Conservation (phyloP, 2,797 vertebrate species). For the Scolopax bukidnonensis region DNA sequence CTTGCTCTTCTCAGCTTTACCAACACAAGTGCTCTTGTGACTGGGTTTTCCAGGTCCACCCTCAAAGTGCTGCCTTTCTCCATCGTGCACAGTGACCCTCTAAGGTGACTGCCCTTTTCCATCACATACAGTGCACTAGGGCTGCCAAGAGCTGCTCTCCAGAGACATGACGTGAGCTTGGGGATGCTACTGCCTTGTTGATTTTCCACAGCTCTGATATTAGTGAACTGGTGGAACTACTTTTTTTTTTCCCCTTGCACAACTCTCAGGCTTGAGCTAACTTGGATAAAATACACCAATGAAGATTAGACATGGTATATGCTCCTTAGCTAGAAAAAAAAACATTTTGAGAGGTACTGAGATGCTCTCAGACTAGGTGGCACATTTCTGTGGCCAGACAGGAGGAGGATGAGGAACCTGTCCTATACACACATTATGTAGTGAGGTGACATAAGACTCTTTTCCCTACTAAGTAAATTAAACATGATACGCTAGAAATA, state of each 20-base stretch:
- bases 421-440: rapidly evolving
- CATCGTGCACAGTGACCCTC: too few species aligned
- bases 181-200: not conserved
- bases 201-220: not conserved
- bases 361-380: not conserved
- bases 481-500: not conserved
- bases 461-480: not conserved
- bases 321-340: not conserved
- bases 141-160: not conserved
- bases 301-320: not conserved
- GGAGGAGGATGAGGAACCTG: not conserved
- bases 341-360: not conserved
- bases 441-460: not conserved
- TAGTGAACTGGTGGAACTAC: not conserved
- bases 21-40: not conserved
- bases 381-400: not conserved
- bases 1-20: not conserved
- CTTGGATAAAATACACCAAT: not conserved
- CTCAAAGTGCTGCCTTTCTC: not conserved
- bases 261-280: not conserved
- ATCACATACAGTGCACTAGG: rapidly evolving
- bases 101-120: not conserved
- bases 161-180: rapidly evolving
- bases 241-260: not conserved
- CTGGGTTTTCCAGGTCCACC: not conserved